phyloP scores from a whole-genome alignment of 2,797 vertebrate species.

The Chanos chanos region DNA sequence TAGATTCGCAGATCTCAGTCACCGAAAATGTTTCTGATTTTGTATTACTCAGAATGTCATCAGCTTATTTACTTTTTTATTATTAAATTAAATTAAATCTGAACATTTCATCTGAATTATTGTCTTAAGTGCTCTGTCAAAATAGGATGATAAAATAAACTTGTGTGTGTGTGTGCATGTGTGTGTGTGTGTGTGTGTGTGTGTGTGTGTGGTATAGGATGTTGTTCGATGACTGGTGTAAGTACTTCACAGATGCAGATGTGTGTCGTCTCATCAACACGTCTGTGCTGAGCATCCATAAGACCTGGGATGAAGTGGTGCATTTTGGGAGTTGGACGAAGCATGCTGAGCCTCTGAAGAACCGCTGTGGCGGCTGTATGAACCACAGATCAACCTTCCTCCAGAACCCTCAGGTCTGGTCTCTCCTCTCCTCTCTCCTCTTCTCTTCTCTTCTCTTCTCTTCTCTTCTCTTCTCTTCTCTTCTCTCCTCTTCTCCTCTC shows the following conservation, averaged over 20 bases:
- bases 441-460: not conserved
- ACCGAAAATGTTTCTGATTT: too few relatives aligned
- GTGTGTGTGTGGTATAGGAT: constrained; percentile 72
- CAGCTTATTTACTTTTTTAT: too few relatives aligned
- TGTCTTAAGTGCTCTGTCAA: too few relatives aligned
- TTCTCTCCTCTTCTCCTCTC: not conserved
- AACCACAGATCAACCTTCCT: constrained; percentile 86
- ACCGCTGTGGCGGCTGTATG: constrained; percentile 86
- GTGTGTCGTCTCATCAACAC: constrained; percentile 88
- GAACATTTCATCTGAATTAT: too few relatives aligned
- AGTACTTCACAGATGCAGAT: constrained; percentile 81
- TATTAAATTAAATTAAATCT: too few relatives aligned
- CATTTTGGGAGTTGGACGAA: constrained; percentile 80
- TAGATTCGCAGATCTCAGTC: too few relatives aligned
- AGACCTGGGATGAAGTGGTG: constrained; percentile 81
- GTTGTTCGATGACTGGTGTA: constrained; percentile 89
- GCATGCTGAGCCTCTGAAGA: constrained; percentile 76
- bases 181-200: not conserved
- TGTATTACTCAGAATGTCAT: too few relatives aligned
- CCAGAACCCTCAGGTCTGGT: constrained; percentile 95
- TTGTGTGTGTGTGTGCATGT: not conserved
- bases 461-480: not conserved
- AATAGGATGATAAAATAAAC: too few relatives aligned
- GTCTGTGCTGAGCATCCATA: constrained; percentile 78
- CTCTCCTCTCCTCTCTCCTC: too few relatives aligned